These are phyloP conservation scores for Drosophila picticornis DNA, from an alignment of 2,888 invertebrate genomes.

Conservation along the genomic window DNA sequence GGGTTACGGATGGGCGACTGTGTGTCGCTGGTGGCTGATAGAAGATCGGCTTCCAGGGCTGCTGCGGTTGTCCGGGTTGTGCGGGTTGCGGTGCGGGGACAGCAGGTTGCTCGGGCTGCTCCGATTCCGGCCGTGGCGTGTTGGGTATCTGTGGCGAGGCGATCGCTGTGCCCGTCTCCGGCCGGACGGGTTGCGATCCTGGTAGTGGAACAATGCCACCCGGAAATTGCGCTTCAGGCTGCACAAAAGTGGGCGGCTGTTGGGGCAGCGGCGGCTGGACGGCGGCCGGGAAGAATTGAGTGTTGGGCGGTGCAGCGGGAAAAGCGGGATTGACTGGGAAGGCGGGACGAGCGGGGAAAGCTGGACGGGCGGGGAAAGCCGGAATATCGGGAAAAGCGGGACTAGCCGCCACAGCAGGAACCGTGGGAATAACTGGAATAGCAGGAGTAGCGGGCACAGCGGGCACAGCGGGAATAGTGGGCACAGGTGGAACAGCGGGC, in stretches of 20 bases:
- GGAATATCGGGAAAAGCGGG: background rate
- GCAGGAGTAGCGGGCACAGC: conserved; percentile 19
- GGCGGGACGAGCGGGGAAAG: conserved; percentile 37
- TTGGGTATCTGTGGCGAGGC: conserved; percentile 82
- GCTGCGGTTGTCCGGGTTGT: conserved; percentile 52
- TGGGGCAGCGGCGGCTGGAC: conserved; percentile 78
- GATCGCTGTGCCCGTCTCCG: conserved; percentile 80
- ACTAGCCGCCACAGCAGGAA: background rate
- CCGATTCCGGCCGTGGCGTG: conserved; percentile 54
- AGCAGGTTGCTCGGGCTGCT: conserved; percentile 56
- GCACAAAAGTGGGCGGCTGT: conserved; percentile 75
- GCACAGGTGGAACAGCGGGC: background rate
- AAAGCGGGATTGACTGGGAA: conserved; percentile 24
- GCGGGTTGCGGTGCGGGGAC: conserved; percentile 30
- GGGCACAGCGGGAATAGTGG: conserved; percentile 40
- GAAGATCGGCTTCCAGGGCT: conserved; percentile 79
- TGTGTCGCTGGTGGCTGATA: conserved; percentile 64
- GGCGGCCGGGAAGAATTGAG: conserved; percentile 69
- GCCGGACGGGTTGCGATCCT: conserved; percentile 61
- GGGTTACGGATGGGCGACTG: conserved; percentile 79
- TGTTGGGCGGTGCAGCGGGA: conserved; percentile 43
- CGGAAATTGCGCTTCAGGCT: conserved; percentile 76
- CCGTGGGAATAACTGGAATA: conserved; percentile 6
- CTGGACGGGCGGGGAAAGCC: background rate
- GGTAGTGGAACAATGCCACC: conserved; percentile 70